Evolutionary conservation across 2,797 vertebrate species (phyloP).

Genomic region (Delichon dasypus): DNA sequence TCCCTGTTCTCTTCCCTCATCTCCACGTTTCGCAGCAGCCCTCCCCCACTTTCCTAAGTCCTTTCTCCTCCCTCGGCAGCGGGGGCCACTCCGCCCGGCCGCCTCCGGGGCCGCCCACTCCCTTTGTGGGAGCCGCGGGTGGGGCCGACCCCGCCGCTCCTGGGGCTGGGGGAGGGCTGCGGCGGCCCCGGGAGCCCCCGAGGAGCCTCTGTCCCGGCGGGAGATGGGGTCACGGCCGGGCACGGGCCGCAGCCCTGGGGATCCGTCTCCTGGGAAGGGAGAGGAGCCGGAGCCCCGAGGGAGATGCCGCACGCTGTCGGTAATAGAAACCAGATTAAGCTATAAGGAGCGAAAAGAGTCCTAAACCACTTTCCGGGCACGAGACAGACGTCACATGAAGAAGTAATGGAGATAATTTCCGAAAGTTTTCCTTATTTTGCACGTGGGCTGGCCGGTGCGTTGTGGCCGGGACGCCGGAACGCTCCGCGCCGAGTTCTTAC

Average conservation of each 20-base stretch:
- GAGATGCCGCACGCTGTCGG: neutral
- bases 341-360: neutral
- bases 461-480: neutral
- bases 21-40: neutral
- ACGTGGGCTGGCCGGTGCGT: neutral
- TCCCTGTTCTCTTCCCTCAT: neutral
- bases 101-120: slow-evolving; percentile 33
- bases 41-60: neutral
- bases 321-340: neutral
- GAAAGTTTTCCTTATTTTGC: neutral
- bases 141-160: neutral
- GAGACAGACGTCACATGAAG: neutral
- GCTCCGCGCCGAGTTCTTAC: neutral
- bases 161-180: neutral
- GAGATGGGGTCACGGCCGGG: neutral
- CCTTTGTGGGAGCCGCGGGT: slow-evolving; percentile 29
- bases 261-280: neutral
- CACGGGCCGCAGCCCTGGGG: neutral
- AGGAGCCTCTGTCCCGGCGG: neutral
- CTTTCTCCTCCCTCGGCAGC: slow-evolving; percentile 29
- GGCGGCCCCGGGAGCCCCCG: neutral
- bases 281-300: neutral
- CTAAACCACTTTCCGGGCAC: neutral
- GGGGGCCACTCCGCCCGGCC: neutral
- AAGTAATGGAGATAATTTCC: neutral